Evolutionary conservation across 2,888 invertebrate species (phyloP).

Genomic region (Alitta virens): DNA sequence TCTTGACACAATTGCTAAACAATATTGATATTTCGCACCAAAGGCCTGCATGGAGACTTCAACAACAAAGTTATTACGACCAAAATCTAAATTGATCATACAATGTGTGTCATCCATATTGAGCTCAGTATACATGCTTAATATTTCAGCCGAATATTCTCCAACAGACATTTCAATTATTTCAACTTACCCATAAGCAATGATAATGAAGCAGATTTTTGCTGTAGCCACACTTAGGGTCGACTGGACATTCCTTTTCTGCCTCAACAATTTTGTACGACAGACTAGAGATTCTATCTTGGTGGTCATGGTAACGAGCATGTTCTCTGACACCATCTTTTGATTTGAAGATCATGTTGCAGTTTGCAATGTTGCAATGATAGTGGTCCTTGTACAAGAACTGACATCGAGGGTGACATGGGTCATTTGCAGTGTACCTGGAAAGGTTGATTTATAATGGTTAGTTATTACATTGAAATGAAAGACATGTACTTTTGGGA

Average conservation of each 20-base stretch:
- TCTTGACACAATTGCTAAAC: too few species aligned
- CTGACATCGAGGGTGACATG: constrained; percentile 62
- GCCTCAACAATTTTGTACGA: constrained; percentile 68
- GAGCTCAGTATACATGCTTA: too few species aligned
- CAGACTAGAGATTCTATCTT: constrained; percentile 80
- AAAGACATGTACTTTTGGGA: too few species aligned
- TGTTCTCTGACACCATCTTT: constrained; percentile 77
- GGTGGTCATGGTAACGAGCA: constrained; percentile 80
- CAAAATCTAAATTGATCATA: too few species aligned
- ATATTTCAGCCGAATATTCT: too few species aligned
- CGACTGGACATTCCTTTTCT: constrained; percentile 61
- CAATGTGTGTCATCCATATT: too few species aligned
- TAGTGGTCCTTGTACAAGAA: constrained; percentile 78
- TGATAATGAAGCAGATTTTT: constrained; percentile 82
- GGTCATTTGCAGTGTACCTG: constrained; percentile 59
- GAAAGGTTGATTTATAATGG: too few species aligned
- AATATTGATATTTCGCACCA: too few species aligned
- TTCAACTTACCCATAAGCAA: constrained; percentile 75
- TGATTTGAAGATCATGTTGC: constrained; percentile 55
- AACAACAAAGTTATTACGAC: too few species aligned
- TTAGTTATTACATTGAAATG: too few species aligned
- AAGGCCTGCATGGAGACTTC: too few species aligned
- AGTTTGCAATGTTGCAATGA: constrained; percentile 74
- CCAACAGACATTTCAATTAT: too few species aligned
- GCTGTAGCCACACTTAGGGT: constrained; percentile 40